A percentile compares a stretch with the other conserved stretches of the same genome.
Conservation (phyloP, 2,888 invertebrate species). For the Ornithoptera alexandrae region DNA sequence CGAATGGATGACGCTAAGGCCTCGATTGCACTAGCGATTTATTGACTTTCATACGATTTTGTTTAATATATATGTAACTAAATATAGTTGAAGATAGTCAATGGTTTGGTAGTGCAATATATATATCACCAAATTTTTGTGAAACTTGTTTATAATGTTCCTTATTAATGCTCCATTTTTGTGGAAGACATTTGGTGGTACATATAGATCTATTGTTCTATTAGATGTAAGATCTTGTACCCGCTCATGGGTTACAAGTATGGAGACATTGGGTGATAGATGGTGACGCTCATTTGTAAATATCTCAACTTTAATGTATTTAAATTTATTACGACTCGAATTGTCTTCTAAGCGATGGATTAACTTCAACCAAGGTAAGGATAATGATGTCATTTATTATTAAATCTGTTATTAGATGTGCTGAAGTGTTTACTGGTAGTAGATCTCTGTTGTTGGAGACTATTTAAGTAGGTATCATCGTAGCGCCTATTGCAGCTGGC, state of each 20-base stretch:
- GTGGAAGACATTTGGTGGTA: too few relatives aligned
- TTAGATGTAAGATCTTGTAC: too few relatives aligned
- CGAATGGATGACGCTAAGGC: constrained; percentile 18
- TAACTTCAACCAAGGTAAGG: neutral
- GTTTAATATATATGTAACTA: neutral
- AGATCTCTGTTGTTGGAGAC: too few relatives aligned
- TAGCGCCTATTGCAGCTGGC: too few relatives aligned
- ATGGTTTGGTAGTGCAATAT: too few relatives aligned
- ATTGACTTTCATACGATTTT: neutral
- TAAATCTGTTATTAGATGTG: neutral
- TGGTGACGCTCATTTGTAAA: neutral
- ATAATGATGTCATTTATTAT: neutral
- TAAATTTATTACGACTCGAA: neutral
- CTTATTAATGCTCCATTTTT: too few relatives aligned
- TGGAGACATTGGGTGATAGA: neutral
- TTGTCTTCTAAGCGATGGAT: neutral
- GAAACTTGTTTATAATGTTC: too few relatives aligned
- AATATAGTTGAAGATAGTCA: neutral
- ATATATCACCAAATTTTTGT: too few relatives aligned
- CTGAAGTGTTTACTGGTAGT: too few relatives aligned
- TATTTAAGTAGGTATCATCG: too few relatives aligned
- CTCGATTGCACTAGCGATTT: neutral
- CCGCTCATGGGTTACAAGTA: neutral
- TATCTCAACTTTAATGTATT: neutral
- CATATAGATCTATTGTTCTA: too few relatives aligned